Conservation (phyloP, 1,140 invertebrate species). For the Bombus soroeensis region DNA sequence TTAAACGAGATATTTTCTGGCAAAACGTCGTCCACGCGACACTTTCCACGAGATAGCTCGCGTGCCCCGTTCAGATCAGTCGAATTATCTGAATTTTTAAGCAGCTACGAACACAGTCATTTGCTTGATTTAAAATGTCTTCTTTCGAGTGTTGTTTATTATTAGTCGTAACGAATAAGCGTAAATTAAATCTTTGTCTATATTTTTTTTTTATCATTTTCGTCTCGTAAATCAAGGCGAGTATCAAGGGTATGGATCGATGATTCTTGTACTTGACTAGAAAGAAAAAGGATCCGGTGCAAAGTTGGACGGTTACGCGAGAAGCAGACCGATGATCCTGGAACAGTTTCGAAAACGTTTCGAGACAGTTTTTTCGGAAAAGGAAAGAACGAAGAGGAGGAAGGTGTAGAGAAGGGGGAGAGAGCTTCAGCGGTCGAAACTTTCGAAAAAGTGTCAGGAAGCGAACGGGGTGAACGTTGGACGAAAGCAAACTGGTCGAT, state of each 20-base stretch:
- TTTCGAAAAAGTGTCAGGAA: slow-evolving; percentile 22
- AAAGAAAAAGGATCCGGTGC: not conserved
- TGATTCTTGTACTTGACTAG: not conserved
- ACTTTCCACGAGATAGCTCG: too few relatives aligned
- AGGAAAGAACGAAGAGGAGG: too few relatives aligned
- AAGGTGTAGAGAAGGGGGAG: too few relatives aligned
- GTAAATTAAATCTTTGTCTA: too few relatives aligned
- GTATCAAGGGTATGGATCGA: not conserved
- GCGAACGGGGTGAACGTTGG: not conserved
- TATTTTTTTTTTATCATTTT: not conserved
- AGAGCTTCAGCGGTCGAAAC: not conserved
- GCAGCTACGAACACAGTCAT: too few relatives aligned
- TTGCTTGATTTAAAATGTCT: too few relatives aligned
- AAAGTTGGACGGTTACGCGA: not conserved
- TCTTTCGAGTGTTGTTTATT: not conserved
- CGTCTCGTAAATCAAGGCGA: slow-evolving; percentile 11
- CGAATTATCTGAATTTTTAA: not conserved
- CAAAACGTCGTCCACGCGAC: too few relatives aligned
- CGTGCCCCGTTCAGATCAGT: too few relatives aligned
- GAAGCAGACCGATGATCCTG: not conserved
- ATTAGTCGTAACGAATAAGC: not conserved
- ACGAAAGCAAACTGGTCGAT: slow-evolving; percentile 22
- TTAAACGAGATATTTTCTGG: not conserved
- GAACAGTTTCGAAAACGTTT: slow-evolving; percentile 24
- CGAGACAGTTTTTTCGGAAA: not conserved